Evolutionary conservation across 2,888 invertebrate genomes (phyloP).

Genomic region (Cephus pulcher): DNA sequence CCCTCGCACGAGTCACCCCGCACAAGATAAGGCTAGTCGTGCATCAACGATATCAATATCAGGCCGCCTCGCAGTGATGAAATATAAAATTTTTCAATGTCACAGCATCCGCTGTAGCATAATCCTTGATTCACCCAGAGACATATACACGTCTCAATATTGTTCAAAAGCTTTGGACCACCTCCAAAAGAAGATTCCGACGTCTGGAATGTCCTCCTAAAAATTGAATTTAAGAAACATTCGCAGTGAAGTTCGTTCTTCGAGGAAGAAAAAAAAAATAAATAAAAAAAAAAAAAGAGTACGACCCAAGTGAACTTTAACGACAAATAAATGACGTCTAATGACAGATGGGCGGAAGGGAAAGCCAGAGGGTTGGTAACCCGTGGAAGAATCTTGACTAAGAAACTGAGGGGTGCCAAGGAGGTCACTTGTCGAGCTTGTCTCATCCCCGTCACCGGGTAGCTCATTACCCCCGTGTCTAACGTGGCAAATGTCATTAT

Average conservation of each 20-base stretch:
- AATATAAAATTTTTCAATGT: conserved; percentile 26
- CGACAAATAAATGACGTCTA: conserved; percentile 31
- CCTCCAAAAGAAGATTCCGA: no score
- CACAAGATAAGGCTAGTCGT: conserved; percentile 10
- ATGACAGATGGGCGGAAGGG: conserved; percentile 28
- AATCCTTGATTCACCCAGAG: no score
- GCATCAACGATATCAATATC: conserved; percentile 31
- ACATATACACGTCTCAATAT: no score
- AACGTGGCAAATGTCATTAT: conserved; percentile 37
- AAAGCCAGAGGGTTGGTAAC: conserved; percentile 1
- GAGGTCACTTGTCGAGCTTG: conserved; percentile 33
- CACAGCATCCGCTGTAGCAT: conserved; percentile 12
- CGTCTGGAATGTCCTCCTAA: not conserved
- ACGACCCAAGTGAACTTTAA: conserved; percentile 14
- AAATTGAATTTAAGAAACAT: conserved; percentile 1
- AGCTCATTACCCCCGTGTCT: conserved; percentile 39
- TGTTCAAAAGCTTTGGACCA: no score
- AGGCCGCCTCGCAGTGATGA: conserved; percentile 21
- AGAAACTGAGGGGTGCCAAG: conserved; percentile 15
- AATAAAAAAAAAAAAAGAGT: conserved; percentile 6
- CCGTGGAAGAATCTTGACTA: no score
- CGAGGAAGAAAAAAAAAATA: not conserved
- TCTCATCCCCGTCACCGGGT: conserved; percentile 31
- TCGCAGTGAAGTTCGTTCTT: conserved; percentile 1
- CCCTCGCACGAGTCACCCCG: not conserved